Percentiles rank a stretch among this genome's conserved stretches.
Evolutionary conservation across 2,888 invertebrate genomes (phyloP).

Genomic region (Scelioninae gen. 2): DNA sequence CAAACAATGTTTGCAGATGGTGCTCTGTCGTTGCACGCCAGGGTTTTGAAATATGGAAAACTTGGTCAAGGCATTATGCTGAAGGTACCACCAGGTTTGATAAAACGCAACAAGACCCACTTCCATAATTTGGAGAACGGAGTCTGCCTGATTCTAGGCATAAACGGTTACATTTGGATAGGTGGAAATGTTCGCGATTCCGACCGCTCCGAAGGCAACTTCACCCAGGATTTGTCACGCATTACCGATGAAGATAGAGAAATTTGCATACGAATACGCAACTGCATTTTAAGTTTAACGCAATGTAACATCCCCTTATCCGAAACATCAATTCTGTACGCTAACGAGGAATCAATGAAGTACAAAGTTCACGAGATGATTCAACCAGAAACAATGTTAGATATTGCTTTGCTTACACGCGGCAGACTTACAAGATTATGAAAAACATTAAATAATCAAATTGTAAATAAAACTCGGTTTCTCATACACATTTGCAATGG

Average conservation of each 20-base stretch:
- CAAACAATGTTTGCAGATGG: conserved; percentile 95
- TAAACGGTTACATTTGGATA: conserved; percentile 98
- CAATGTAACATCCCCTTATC: conserved; percentile 92
- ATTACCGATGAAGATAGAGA: conserved; percentile 85
- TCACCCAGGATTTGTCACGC: conserved; percentile 82
- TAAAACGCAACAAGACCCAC: conserved; percentile 95
- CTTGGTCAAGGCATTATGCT: conserved; percentile 91
- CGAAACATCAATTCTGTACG: conserved; percentile 93
- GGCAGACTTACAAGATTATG: conserved; percentile 78
- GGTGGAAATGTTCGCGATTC: conserved; percentile 82
- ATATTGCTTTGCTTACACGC: conserved; percentile 87
- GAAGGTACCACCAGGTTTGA: conserved; percentile 92
- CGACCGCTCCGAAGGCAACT: conserved; percentile 83
- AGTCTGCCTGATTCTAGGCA: conserved; percentile 94
- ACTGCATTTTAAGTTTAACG: conserved; percentile 91
- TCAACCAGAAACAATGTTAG: conserved; percentile 89
- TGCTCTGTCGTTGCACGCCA: conserved; percentile 92
- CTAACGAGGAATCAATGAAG: conserved; percentile 91
- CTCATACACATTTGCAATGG: too few species aligned
- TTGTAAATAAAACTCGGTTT: too few species aligned
- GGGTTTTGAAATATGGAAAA: conserved; percentile 98
- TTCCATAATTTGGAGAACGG: conserved; percentile 96
- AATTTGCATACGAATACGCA: conserved; percentile 91
- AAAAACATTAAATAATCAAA: conserved; percentile 2
- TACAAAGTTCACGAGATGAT: conserved; percentile 87